phyloP scores from a whole-genome alignment of 2,797 vertebrate species.

The Orestias chungarensis region DNA sequence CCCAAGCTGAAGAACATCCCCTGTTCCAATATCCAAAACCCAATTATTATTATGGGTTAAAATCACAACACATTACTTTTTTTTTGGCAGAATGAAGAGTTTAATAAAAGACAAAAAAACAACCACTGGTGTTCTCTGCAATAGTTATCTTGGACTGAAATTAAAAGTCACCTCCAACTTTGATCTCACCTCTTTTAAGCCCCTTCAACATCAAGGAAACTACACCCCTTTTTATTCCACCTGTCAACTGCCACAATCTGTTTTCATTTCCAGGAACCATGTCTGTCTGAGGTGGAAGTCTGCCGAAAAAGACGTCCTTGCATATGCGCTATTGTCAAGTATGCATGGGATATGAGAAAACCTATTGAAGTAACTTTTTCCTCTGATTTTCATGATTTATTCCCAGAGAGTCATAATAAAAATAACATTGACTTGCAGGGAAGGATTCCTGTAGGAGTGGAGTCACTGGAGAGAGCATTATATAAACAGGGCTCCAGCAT shows the following conservation, averaged over 20 bases:
- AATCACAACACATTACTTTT: conserved; percentile 34
- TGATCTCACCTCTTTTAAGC: conserved; percentile 70
- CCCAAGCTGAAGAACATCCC: too few species aligned
- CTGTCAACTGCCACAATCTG: conserved; percentile 74
- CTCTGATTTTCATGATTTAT: conserved; percentile 53
- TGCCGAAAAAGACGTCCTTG: conserved; percentile 39
- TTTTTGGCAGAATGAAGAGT: conserved; percentile 53
- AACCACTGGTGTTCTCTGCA: conserved; percentile 70
- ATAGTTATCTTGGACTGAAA: conserved; percentile 72
- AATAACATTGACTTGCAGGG: conserved; percentile 50
- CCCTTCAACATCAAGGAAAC: conserved; percentile 71
- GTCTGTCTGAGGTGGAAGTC: conserved; percentile 61
- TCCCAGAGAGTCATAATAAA: conserved; percentile 61
- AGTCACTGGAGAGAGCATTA: conserved; percentile 17
- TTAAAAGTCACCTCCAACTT: conserved; percentile 73
- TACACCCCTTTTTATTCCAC: conserved; percentile 67
- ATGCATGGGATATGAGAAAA: conserved; percentile 49
- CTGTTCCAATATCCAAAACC: too few species aligned
- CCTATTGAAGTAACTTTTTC: conserved; percentile 55
- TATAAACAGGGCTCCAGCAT: conserved; percentile 12
- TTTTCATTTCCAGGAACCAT: conserved; percentile 65
- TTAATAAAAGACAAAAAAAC: conserved; percentile 58
- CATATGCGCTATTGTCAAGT: conserved; percentile 66
- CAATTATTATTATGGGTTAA: conserved; percentile 33
- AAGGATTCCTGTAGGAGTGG: conserved; percentile 31